Evolutionary conservation across 2,797 vertebrate species (phyloP).

Genomic region (Calcarius lapponicus): DNA sequence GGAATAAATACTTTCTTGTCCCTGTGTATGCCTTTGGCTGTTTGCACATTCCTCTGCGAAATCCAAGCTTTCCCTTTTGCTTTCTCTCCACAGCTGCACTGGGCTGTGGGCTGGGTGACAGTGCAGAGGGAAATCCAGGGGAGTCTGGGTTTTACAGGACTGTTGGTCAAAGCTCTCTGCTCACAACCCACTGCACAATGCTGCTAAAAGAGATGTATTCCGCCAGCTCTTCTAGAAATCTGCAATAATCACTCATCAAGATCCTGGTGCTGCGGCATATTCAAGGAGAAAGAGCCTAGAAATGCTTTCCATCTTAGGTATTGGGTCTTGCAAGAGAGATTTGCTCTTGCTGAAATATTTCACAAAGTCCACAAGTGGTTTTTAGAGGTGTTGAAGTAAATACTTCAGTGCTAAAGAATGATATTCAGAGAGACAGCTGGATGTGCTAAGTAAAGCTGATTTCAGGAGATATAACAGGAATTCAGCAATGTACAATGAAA

Average conservation of each 20-base stretch:
- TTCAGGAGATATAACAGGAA: slow-evolving; percentile 18
- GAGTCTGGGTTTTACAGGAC: not conserved
- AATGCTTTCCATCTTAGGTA: not conserved
- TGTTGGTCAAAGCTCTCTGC: not conserved
- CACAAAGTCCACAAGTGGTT: not conserved
- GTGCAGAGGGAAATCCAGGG: not conserved
- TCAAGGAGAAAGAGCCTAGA: not conserved
- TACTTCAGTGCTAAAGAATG: not conserved
- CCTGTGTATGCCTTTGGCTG: not conserved
- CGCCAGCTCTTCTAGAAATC: not conserved
- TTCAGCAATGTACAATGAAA: slow-evolving; percentile 24
- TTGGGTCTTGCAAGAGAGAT: not conserved
- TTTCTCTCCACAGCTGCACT: not conserved
- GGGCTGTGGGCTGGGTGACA: not conserved
- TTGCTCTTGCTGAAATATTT: slow-evolving; percentile 13
- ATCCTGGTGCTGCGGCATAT: not conserved
- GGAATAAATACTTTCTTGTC: not conserved
- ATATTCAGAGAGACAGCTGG: slow-evolving; percentile 9
- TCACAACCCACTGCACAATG: not conserved
- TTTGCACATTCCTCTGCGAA: not conserved
- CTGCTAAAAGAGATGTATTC: not conserved
- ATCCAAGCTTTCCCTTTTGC: fast-evolving
- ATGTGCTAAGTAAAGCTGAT: slow-evolving; percentile 14
- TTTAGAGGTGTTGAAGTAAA: not conserved
- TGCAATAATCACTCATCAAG: not conserved